Conservation (phyloP, 2,113 vertebrate species). For the Podarcis muralis region DNA sequence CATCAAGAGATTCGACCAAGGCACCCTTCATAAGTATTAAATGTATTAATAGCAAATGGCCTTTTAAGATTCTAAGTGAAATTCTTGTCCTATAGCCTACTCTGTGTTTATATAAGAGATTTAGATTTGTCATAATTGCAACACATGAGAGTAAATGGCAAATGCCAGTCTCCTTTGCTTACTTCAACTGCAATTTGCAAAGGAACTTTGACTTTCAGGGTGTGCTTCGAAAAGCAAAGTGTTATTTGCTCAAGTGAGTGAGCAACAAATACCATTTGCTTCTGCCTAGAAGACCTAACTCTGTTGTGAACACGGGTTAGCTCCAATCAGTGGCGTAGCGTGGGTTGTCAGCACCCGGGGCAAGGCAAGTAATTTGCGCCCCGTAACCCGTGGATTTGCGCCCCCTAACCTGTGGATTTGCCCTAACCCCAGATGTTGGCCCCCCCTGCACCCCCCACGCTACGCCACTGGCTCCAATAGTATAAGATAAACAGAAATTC, state of each 20-base stretch:
- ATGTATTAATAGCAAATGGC: fast-evolving
- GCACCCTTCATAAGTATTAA: fast-evolving
- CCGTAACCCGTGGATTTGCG: too few species aligned
- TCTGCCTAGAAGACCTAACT: neutral
- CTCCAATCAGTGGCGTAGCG: too few species aligned
- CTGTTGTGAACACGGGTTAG: neutral
- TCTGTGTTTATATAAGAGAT: fast-evolving
- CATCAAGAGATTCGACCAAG: fast-evolving
- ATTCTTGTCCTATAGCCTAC: slow-evolving; percentile 13
- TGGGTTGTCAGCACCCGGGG: too few species aligned
- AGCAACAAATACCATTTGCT: neutral
- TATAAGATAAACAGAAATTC: neutral
- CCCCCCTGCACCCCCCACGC: too few species aligned
- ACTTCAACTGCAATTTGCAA: neutral
- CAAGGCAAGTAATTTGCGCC: too few species aligned
- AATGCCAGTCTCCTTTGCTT: neutral
- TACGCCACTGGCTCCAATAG: neutral
- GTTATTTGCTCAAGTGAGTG: neutral
- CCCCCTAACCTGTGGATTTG: too few species aligned
- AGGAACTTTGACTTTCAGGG: neutral
- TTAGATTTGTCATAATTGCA: slow-evolving; percentile 46
- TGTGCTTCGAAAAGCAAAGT: neutral
- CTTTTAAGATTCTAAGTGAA: slow-evolving; percentile 36
- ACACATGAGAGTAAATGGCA: neutral
- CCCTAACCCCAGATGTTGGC: too few species aligned